Conservation (phyloP, 2,797 vertebrate genomes). For the Intellagama lesueurii region DNA sequence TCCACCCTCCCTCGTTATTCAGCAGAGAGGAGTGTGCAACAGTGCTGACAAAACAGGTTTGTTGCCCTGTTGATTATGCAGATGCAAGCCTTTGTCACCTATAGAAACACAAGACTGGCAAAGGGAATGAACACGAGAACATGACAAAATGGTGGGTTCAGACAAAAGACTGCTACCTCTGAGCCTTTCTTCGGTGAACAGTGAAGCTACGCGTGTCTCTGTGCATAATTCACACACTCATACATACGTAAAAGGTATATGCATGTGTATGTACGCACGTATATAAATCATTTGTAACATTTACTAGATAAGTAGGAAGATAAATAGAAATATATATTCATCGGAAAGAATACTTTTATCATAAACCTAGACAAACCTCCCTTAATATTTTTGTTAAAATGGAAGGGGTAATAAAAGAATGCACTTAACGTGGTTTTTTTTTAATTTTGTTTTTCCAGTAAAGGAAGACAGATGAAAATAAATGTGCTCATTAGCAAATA, state of each 20-base stretch:
- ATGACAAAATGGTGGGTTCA: conserved; percentile 41
- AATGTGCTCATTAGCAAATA: conserved; percentile 53
- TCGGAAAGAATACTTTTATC: too few relatives aligned
- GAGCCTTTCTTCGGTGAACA: background rate
- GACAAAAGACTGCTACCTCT: conserved; percentile 46
- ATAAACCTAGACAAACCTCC: too few relatives aligned
- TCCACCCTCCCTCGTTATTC: background rate
- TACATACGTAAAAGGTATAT: background rate
- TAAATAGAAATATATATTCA: too few relatives aligned
- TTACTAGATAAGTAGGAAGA: too few relatives aligned
- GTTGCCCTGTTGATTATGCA: conserved; percentile 59
- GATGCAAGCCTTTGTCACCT: conserved; percentile 51
- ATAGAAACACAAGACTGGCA: conserved; percentile 51
- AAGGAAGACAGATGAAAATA: conserved; percentile 48
- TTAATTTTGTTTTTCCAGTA: conserved; percentile 24
- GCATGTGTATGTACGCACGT: too few relatives aligned
- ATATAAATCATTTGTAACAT: background rate
- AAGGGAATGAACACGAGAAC: conserved; percentile 49
- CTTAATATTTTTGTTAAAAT: background rate
- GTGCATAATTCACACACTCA: background rate
- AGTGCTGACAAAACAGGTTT: conserved; percentile 42
- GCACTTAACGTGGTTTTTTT: conserved; percentile 2
- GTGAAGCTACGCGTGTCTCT: too few relatives aligned
- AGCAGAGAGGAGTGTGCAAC: conserved; percentile 36
- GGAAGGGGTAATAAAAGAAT: conserved; percentile 30